phyloP scores from a whole-genome alignment of 1,140 invertebrate genomes.

The Nephila pilipes region DNA sequence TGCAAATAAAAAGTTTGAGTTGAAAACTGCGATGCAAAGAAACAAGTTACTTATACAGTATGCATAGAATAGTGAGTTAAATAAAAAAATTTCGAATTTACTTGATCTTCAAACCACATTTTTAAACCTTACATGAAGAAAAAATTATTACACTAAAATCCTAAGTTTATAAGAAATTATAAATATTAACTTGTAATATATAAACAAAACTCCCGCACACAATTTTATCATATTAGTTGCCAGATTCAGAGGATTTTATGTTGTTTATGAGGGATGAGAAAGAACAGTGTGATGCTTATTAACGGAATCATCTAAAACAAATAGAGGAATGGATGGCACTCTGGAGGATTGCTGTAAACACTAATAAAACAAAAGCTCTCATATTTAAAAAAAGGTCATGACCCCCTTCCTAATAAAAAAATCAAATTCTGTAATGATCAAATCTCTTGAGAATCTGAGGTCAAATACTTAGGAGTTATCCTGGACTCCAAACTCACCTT shows the following conservation, averaged over 20 bases:
- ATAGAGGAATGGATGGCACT: too few relatives aligned
- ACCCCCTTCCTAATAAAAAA: too few relatives aligned
- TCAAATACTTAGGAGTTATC: too few relatives aligned
- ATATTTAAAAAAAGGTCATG: too few relatives aligned
- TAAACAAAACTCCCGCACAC: conserved; percentile 52
- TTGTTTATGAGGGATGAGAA: too few relatives aligned
- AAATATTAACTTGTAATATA: background rate
- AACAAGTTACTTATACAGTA: background rate
- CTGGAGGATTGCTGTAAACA: too few relatives aligned
- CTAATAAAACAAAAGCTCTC: too few relatives aligned
- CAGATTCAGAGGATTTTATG: background rate
- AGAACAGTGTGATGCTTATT: too few relatives aligned
- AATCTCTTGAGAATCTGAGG: too few relatives aligned
- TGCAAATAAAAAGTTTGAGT: background rate
- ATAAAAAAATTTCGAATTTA: background rate
- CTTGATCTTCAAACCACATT: conserved; percentile 47
- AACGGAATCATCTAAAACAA: too few relatives aligned
- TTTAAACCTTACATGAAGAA: background rate
- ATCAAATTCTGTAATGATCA: too few relatives aligned
- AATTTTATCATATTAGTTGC: background rate
- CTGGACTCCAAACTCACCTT: too few relatives aligned
- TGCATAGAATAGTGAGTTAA: background rate
- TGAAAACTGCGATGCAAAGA: background rate
- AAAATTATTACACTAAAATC: background rate
- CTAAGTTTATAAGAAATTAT: background rate